phyloP scores from a whole-genome alignment of 2,797 vertebrate species.

The Gouania willdenowi region DNA sequence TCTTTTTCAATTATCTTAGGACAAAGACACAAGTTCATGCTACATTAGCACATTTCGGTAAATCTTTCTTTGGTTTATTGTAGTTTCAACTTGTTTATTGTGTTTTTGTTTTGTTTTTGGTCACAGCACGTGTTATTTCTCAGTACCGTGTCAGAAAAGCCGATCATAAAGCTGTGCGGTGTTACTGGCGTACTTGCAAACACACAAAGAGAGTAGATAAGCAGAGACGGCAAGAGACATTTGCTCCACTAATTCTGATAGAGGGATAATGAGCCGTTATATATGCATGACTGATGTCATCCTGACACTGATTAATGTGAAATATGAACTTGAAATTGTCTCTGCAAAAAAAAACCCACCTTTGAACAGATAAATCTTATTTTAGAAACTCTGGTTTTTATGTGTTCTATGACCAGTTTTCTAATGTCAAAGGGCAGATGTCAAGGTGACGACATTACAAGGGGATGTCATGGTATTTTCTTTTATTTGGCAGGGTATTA shows the following conservation, averaged over 20 bases:
- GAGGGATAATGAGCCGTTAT: conserved; percentile 50
- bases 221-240: conserved; percentile 6
- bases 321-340: conserved; percentile 53
- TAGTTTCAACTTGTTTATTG: too few relatives aligned
- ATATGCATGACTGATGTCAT: conserved; percentile 59
- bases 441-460: conserved; percentile 65
- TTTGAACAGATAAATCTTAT: conserved; percentile 63
- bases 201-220: neutral
- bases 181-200: conserved; percentile 3
- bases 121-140: conserved; percentile 64
- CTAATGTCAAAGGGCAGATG: conserved; percentile 50
- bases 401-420: conserved; percentile 18
- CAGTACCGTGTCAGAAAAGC: conserved; percentile 47
- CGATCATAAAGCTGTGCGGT: conserved; percentile 57
- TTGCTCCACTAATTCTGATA: conserved; percentile 27
- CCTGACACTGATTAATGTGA: conserved; percentile 58
- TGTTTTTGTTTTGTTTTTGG: conserved; percentile 39
- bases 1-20: too few relatives aligned
- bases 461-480: too few relatives aligned
- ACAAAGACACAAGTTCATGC: too few relatives aligned
- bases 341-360: conserved; percentile 49
- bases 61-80: too few relatives aligned
- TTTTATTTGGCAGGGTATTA: too few relatives aligned
- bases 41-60: too few relatives aligned
- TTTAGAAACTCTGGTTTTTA: conserved; percentile 30